Evolutionary conservation across 2,797 vertebrate species (phyloP), one percentile per base, ranked within the genome.

Genomic region (Schizothorax lantsangensis): DNA sequence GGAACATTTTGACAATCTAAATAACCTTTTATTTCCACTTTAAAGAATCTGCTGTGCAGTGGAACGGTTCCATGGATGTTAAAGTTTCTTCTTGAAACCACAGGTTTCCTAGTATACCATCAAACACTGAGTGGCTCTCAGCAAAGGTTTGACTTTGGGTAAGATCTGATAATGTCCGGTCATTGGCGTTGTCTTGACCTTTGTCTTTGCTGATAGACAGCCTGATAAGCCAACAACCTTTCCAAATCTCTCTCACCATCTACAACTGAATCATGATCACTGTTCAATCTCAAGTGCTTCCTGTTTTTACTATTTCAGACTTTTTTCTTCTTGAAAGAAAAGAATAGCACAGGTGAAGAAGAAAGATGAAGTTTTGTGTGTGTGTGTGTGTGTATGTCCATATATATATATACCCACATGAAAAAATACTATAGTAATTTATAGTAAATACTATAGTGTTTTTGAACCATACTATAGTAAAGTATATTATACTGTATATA

Each of bases 191-290:
- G 23, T 68, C 73, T 68, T 84, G 83, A 84, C 83, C 83, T 84
- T 84, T 77, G 73, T 36, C 59, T 84, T 49, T 40, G 62, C 59
- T 77, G 83, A 77, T 78, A 47, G 73, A 77, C 83, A 68, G 26
- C 9, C 19, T 30, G 83, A 84, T 68, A 84, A 77, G 59, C 30
- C 83, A 84, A 75, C 59, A 33, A 78, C 83, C 83, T 84, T 62
- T 66, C 30, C 19, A 23, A 52, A 49, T 68, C 57, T 52, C 59
- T 40, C 45, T 68, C 59, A 68, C 43, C 59, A 77, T 84, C 59
- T 66, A 38, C 59, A 64, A 40, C 6, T 40, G 57, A 77, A 77
- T 68, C 59, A 38, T 77, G 83, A 84, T 62, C 43, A 62, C 72
- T 38, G 23, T 74, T 45, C 45, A 36, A 19, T 52, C 30, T 49